Conservation (phyloP, 2,113 vertebrate genomes). For the Pseudolaguvia tuberculata region DNA sequence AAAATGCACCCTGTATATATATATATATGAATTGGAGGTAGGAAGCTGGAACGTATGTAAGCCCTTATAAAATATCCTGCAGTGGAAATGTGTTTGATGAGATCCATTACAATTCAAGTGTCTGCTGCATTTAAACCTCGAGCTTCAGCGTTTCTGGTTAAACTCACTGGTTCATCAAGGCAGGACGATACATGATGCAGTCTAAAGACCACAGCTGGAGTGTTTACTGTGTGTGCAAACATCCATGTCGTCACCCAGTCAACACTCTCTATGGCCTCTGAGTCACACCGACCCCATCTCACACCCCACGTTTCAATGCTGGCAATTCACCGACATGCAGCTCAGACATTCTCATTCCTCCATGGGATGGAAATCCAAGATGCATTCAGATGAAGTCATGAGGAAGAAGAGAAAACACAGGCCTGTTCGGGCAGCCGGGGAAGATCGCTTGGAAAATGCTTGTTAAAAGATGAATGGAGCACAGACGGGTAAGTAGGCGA, state of each 20-base stretch:
- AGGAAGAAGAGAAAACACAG: conserved; percentile 37
- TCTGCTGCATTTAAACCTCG: conserved; percentile 39
- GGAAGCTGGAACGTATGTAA: neutral
- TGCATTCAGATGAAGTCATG: conserved; percentile 54
- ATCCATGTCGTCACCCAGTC: conserved; percentile 42
- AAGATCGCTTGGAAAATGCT: conserved; percentile 39
- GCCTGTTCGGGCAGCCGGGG: conserved; percentile 36
- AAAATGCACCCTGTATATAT: too few relatives aligned
- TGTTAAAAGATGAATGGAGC: conserved; percentile 49
- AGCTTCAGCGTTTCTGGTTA: conserved; percentile 9
- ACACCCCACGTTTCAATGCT: conserved; percentile 26
- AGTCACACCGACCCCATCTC: conserved; percentile 37
- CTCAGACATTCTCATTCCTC: conserved; percentile 54
- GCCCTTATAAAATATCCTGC: neutral
- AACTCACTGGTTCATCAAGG: conserved; percentile 11
- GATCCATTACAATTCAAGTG: neutral
- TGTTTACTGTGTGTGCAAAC: conserved; percentile 22
- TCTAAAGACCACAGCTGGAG: conserved; percentile 29
- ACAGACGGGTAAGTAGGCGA: conserved; percentile 15
- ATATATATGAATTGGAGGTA: too few relatives aligned
- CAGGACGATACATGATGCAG: conserved; percentile 37
- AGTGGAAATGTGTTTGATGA: neutral
- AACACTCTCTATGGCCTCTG: conserved; percentile 39
- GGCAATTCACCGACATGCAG: conserved; percentile 55
- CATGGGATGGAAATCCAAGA: conserved; percentile 47